phyloP scores from a whole-genome alignment of 2,797 vertebrate genomes.

The Crypturellus tataupa region DNA sequence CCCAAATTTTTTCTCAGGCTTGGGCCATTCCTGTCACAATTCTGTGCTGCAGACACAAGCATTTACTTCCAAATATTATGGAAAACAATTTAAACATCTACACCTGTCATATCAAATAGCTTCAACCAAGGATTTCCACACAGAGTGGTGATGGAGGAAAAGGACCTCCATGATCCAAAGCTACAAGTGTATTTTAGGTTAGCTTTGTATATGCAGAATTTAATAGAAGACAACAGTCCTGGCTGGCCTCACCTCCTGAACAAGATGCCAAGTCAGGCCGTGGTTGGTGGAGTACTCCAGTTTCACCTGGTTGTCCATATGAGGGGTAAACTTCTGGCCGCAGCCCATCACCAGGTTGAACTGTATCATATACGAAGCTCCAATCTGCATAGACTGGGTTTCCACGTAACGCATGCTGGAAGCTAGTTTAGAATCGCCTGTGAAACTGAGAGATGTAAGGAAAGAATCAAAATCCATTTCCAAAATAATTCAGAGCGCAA shows the following conservation, averaged over 20 bases:
- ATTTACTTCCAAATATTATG: background rate
- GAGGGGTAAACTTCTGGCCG: conserved; percentile 89
- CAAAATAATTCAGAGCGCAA: background rate
- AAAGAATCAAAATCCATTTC: conserved; percentile 3
- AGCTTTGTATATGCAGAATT: background rate
- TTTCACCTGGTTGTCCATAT: conserved; percentile 97
- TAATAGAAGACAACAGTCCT: background rate
- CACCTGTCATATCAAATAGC: background rate
- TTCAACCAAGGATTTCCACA: background rate
- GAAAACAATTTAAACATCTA: background rate
- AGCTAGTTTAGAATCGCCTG: conserved; percentile 92
- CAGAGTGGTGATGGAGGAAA: background rate
- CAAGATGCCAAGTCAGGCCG: conserved; percentile 97
- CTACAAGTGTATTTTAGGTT: background rate
- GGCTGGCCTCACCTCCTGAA: conserved; percentile 90
- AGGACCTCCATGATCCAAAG: background rate
- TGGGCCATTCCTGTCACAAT: background rate
- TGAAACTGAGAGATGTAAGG: conserved; percentile 86
- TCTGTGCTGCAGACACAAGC: background rate
- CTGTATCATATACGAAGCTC: conserved; percentile 96
- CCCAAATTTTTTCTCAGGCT: background rate
- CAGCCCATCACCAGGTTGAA: conserved; percentile 98
- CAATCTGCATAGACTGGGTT: conserved; percentile 98
- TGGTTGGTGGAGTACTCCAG: conserved; percentile 98
- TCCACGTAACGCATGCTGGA: conserved; percentile 97